Evolutionary conservation across 2,888 invertebrate genomes (phyloP).

Genomic region (Dynastes maya): DNA sequence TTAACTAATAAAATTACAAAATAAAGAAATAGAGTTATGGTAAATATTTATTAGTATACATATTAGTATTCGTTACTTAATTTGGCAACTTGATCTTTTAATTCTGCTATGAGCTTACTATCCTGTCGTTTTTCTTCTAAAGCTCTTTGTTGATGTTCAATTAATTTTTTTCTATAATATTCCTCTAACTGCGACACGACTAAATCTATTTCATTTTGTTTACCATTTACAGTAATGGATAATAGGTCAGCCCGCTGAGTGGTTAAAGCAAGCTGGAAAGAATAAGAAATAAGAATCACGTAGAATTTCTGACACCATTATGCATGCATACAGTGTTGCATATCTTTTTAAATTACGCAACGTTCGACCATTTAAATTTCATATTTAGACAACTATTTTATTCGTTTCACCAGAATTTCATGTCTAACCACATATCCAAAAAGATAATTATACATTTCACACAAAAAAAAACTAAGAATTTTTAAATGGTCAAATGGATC

Average conservation of each 20-base stretch:
- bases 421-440: no score
- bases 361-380: no score
- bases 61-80: slow-evolving; percentile 46
- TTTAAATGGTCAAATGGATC: no score
- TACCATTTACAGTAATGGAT: slow-evolving; percentile 47
- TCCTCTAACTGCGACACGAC: slow-evolving; percentile 55
- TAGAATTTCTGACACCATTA: no score
- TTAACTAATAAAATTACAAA: background rate
- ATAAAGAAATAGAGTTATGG: background rate
- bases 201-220: slow-evolving; percentile 56
- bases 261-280: slow-evolving; percentile 51
- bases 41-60: slow-evolving; percentile 31
- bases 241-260: slow-evolving; percentile 55
- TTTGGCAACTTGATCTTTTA: slow-evolving; percentile 49
- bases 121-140: slow-evolving; percentile 54
- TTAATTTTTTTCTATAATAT: slow-evolving; percentile 55
- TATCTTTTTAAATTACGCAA: no score
- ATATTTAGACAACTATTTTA: no score
- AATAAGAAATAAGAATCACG: background rate
- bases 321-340: no score
- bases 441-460: no score
- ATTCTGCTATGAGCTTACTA: slow-evolving; percentile 50
- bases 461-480: no score
- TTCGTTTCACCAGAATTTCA: no score
- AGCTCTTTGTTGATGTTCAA: slow-evolving; percentile 54